Base-by-base conservation (phyloP, 2,113 vertebrate species). In the Oncorhynchus gorbuscha region DNA sequence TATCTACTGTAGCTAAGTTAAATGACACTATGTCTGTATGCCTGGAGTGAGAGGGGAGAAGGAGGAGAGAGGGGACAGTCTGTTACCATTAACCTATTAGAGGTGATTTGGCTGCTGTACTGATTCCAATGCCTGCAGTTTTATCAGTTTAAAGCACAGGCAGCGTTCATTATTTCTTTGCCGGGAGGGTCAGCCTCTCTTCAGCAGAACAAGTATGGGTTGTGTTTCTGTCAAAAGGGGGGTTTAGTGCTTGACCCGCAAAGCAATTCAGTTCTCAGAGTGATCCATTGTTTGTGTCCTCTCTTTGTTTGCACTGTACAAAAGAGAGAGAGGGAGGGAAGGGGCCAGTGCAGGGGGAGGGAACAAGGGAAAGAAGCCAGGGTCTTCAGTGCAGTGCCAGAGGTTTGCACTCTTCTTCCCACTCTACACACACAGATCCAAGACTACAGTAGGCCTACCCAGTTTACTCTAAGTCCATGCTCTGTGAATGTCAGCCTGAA, bases 181-280 rank as follows among this genome's bases (percentile, higher is more conserved):
- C 89, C 74, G 83, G 80, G 87, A 93, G 89, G 89, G 89, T 93
- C 90, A 89, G 88, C 84, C 86, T 95, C 91, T 92, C 92, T 90
- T 89, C 85, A 92, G 86, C 81, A 92, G 93, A 94, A 94, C 93
- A 95, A 95, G 92, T 90, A 90, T 89, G 91, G 87, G 86, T 90
- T 93, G 90, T 92, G 88, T 94, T 90, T 88, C 89, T 93, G 85
- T 94, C 91, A 91, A 84, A 86, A 86, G 84, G 91, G 88, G 83
- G 84, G 76, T 30, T 91, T 91, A 93, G 88, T 93, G 92, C 92
- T 93, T 94, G 88, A 94, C 91, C 90, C 81, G 86, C 84, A 81
- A 92, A 91, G 87, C 81, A 89, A 91, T 93, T 93, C 87, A 91
- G 88, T 91, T 90, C 84, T 90, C 81, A 91, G 93, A 92, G 86